Evolutionary conservation across 2,888 invertebrate genomes (phyloP), one percentile per base, ranked within the genome.

Genomic region (Hypercompe scribonia): DNA sequence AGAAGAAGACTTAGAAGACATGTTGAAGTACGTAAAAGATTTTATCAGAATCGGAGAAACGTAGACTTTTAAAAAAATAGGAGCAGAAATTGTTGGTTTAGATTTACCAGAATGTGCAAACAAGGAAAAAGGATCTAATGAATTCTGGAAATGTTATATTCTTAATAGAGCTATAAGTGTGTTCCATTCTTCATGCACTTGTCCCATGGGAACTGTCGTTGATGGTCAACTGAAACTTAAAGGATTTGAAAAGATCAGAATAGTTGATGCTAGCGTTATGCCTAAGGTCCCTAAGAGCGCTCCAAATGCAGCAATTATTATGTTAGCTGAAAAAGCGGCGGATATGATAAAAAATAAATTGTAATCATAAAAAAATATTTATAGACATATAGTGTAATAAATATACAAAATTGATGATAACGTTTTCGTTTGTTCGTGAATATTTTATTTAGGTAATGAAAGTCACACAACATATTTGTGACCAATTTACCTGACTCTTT

Each of bases 161-260:
- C 21, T 75, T 5, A 68, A 78, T 10, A 76, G 81, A 96, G 97
- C 86, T 0, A 95, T 96, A 63, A 97, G 97, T 0, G 96, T 97
- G 65, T 97, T 97, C 83, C 97, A 97, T 89, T 97, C 97, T 0
- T 93, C 96, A 0, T 96, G 97, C 0, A 97, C 97, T 0, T 96
- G 97, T 72, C 97, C 97, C 85, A 97, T 98, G 97, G 97, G 97
- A 0, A 96, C 97, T 0, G 97, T 98, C 0, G 97, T 97, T 0
- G 97, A 97, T 89, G 94, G 96, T 0, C 87, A 96, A 36, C 89
- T 97, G 5, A 77, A 76, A 4, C 84, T 89, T 0, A 71, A 31
- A 7, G 84, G 85, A 0, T 75, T 88, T 0, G 21, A 82, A 0
- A 78, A 77, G 0, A 65, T 90, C 1, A 77, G 88, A 1, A 81